Percentiles rank a stretch among this genome's conserved stretches.
phyloP scores from a whole-genome alignment of 2,888 invertebrate species.

The Napeogenes sylphis region DNA sequence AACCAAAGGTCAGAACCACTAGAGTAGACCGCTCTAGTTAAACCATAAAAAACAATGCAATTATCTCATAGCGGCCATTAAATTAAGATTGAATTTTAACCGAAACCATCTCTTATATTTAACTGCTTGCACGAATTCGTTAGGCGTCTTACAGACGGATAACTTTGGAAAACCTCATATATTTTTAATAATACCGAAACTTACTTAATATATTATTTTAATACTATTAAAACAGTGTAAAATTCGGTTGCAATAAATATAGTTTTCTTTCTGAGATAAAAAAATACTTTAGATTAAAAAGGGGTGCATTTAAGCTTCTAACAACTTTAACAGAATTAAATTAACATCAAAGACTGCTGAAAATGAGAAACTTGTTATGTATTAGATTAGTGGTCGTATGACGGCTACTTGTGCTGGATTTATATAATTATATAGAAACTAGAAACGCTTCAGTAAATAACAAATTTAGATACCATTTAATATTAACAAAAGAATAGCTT shows the following conservation, averaged over 20 bases:
- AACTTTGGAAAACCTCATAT: neutral
- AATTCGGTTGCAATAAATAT: neutral
- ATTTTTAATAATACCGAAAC: too few relatives aligned
- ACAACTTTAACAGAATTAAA: neutral
- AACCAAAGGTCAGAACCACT: neutral
- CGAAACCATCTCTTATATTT: slow-evolving; percentile 32
- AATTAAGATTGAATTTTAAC: slow-evolving; percentile 47
- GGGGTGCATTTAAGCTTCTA: neutral
- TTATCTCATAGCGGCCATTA: slow-evolving; percentile 44
- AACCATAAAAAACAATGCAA: slow-evolving; percentile 38
- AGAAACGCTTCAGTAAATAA: too few relatives aligned
- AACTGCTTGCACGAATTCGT: slow-evolving; percentile 34
- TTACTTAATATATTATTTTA: too few relatives aligned
- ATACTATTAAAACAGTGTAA: too few relatives aligned
- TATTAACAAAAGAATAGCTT: too few relatives aligned
- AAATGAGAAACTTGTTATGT: neutral
- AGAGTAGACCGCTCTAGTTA: slow-evolving; percentile 19
- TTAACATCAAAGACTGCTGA: neutral
- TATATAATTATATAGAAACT: neutral
- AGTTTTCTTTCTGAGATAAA: neutral
- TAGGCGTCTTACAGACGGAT: slow-evolving; percentile 24
- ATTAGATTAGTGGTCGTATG: neutral
- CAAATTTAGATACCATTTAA: too few relatives aligned
- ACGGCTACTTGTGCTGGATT: neutral
- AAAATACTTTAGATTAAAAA: neutral